Evolutionary conservation across 2,113 vertebrate genomes (phyloP), one percentile per base, ranked within the genome.

Genomic region (Sarotherodon lohbergeri): DNA sequence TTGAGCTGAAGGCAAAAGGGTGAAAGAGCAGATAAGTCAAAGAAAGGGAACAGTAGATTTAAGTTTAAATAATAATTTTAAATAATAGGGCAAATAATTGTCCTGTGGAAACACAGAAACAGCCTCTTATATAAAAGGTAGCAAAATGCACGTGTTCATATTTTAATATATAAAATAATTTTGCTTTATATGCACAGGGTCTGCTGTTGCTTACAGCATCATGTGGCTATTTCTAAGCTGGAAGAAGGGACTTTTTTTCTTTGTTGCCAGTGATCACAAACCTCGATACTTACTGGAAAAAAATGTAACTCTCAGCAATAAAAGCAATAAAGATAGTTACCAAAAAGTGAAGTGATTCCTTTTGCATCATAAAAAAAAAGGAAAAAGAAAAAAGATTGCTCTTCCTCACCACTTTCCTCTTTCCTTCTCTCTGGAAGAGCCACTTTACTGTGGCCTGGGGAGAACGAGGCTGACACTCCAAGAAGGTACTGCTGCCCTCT

Each of bases 391-490:
- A 22, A 5, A 6, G 9, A 57, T 2, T 4, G 10, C n/a, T 82
- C 56, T 57, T 86, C 3, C 95, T 96, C 89, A 97, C 97, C 95
- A 96, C 91, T 95, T 97, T 97, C 80, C 97, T 91, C 59, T 94
- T 95, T 16, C 96, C 96, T 1, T 97, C 96, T 54, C 95, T 93
- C 87, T 97, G 97, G 91, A 92, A 95, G 17, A 98, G 96, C 97
- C 97, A 98, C 91, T 97, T 97, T 78, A 97, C 88, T 1, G 95
- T 93, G 46, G 97, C 96, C 87, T 97, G 97, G 5, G 97, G 97
- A 14, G 97, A 97, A 32, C 96, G 95, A 9, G 97, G 97, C 91
- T 96, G 96, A 88, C 97, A 98, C 87, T 97, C 97, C 90, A 98
- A 71, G 87, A 97, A 97, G 0, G 96, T 96, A 2, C 96, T 97